Evolutionary conservation across 92 coral and sea anemone genomes (phyloP).

Genomic region (Desmophyllum pertusum): DNA sequence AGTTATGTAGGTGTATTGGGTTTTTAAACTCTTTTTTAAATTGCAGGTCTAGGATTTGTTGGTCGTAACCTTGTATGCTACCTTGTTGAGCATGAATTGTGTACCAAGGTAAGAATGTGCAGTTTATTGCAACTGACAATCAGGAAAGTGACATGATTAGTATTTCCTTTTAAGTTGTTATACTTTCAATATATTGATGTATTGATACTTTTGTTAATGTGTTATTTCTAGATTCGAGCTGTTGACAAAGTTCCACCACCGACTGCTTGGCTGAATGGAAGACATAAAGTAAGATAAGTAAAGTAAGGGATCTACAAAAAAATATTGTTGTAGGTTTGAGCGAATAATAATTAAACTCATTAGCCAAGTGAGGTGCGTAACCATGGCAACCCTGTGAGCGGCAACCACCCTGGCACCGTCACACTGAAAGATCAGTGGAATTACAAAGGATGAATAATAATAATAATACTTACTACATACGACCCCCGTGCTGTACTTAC

Average conservation of each 20-base stretch:
- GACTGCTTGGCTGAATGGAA: slow-evolving; percentile 93
- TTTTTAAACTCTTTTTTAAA: neutral
- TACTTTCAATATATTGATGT: no score
- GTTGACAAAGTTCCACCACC: slow-evolving; percentile 97
- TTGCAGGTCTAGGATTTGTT: slow-evolving; percentile 91
- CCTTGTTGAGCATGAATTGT: slow-evolving; percentile 85
- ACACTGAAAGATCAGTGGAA: no score
- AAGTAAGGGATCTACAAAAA: no score
- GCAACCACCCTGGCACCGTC: no score
- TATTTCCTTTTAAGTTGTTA: neutral
- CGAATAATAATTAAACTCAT: no score
- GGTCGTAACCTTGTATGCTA: slow-evolving; percentile 92
- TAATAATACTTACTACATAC: no score
- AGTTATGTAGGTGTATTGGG: neutral
- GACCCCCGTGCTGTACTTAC: no score
- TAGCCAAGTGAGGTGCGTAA: no score
- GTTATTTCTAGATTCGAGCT: slow-evolving; percentile 74
- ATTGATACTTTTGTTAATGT: no score
- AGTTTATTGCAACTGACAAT: neutral
- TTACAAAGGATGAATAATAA: no score
- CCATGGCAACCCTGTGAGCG: no score
- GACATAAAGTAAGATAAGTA: slow-evolving; percentile 84
- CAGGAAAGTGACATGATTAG: neutral
- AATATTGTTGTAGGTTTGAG: no score
- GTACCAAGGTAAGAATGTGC: slow-evolving; percentile 77